Percentiles rank a stretch among this genome's conserved stretches.
These are phyloP conservation scores for Stigmatopora argus DNA, from an alignment of 2,113 vertebrate species.

Conservation along the genomic window DNA sequence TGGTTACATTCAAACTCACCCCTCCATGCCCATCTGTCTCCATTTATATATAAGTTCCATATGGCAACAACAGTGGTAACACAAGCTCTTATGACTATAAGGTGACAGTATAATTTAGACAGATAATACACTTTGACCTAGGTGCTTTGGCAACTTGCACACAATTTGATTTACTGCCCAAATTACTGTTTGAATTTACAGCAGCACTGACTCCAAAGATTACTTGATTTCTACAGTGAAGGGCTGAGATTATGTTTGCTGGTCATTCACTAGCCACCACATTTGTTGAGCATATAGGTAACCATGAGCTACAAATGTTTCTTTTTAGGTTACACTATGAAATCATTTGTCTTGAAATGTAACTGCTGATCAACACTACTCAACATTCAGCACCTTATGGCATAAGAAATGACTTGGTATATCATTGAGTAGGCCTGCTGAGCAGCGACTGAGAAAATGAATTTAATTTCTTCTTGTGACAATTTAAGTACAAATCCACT, in stretches of 20 bases:
- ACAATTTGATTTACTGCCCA: constrained; percentile 33
- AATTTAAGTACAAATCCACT: constrained; percentile 52
- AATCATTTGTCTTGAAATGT: constrained; percentile 60
- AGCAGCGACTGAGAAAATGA: constrained; percentile 41
- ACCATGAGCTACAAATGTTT: constrained; percentile 43
- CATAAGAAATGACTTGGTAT: constrained; percentile 38
- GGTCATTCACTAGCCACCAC: background rate
- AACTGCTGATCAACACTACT: constrained; percentile 58
- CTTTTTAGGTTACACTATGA: constrained; percentile 60
- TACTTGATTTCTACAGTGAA: constrained; percentile 15
- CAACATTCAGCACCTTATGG: constrained; percentile 42
- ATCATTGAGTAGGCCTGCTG: constrained; percentile 26
- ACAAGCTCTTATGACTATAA: constrained; percentile 34
- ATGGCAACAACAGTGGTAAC: constrained; percentile 34
- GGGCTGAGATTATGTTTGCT: background rate
- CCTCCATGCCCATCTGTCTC: constrained; percentile 27
- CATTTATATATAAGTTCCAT: constrained; percentile 37
- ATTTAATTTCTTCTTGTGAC: constrained; percentile 45
- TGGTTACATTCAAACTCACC: constrained; percentile 43
- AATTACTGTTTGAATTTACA: constrained; percentile 31
- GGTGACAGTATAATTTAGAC: constrained; percentile 38
- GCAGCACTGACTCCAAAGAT: constrained; percentile 5
- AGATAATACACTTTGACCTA: constrained; percentile 25
- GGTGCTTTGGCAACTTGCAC: constrained; percentile 11
- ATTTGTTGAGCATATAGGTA: constrained; percentile 37